Base-by-base conservation (phyloP, 2,113 vertebrate genomes). In the Trichechus manatus region DNA sequence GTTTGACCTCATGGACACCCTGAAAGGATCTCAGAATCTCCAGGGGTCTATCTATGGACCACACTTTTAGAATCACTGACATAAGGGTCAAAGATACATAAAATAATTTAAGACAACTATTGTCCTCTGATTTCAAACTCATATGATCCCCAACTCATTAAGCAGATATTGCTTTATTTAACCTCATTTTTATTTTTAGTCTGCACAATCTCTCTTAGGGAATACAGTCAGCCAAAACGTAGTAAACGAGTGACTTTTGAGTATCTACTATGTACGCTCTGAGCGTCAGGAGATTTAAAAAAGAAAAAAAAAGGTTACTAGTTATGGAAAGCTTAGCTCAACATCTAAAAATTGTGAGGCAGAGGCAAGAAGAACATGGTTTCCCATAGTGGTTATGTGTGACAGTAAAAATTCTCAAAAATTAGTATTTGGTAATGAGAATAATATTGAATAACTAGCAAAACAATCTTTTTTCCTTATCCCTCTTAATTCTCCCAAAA, bases 181-280 rank as follows among this genome's bases (percentile, higher is more conserved):
- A 79, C 47, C 27, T 92, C 22, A 72, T 64, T 95, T 91, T 84
- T 50, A 93, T 80, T 44, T 96, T 86, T 27, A 94, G 22, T 87
- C 29, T 95, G 4, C 36, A 92, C 0, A 68, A n/a, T 1, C 29
- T 92, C 31, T 92, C 25, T 77, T 9, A 89, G 25, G 42, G 36
- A 89, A 82, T 59, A 25, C 27, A 87, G n/a, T 68, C 79, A 83
- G 47, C 11, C 53, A 81, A 50, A 91, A 91, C 31, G 10, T 47
- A 70, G 93, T 80, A 91, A 74, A 53, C 36, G 3, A 82, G n/a
- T 86, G 22, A 86, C 13, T 95, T 91, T 0, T 78, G 3, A 89
- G 33, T 50, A 47, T 0, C 25, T 63, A 74, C 50, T 44, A 64
- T 36, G 53, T 33, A 77, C 50, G 31, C 87, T 33, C 5, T 91